A percentile compares a stretch with the other conserved stretches of the same genome.
phyloP scores from a whole-genome alignment of 2,888 invertebrate genomes.

The Caenorhabditis wallacei region DNA sequence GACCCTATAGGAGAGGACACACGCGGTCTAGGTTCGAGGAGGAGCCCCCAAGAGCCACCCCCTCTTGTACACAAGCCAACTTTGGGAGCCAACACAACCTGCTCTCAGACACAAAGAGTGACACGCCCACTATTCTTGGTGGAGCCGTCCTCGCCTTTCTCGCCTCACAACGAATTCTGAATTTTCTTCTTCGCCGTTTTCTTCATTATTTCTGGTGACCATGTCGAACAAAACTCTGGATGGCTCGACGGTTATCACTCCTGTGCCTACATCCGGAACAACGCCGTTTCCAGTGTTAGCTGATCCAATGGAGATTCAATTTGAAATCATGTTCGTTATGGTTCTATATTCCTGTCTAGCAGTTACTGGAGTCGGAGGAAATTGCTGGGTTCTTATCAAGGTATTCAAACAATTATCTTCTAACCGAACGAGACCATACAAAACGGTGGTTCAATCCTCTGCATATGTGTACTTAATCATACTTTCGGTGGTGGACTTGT shows the following conservation, averaged over 20 bases:
- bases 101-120: conserved; percentile 53
- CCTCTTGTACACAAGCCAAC: conserved; percentile 28
- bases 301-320: conserved; percentile 49
- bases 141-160: background rate
- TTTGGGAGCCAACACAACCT: conserved; percentile 55
- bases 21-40: conserved; percentile 36
- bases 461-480: conserved; percentile 81
- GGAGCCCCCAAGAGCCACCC: conserved; percentile 38
- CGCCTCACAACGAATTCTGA: conserved; percentile 54
- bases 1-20: conserved; percentile 42
- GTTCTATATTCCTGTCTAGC: conserved; percentile 75
- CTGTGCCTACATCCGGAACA: background rate
- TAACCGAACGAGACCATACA: conserved; percentile 60
- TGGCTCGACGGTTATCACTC: background rate
- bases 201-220: background rate
- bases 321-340: conserved; percentile 68
- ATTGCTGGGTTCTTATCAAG: conserved; percentile 80
- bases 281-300: conserved; percentile 10
- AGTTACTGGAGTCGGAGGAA: conserved; percentile 77
- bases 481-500: conserved; percentile 80
- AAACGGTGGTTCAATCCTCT: conserved; percentile 77
- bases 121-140: conserved; percentile 56
- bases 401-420: conserved; percentile 75
- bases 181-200: background rate
- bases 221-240: conserved; percentile 8